phyloP scores from a whole-genome alignment of 2,797 vertebrate species.

The Alcedo quadribrachys region DNA sequence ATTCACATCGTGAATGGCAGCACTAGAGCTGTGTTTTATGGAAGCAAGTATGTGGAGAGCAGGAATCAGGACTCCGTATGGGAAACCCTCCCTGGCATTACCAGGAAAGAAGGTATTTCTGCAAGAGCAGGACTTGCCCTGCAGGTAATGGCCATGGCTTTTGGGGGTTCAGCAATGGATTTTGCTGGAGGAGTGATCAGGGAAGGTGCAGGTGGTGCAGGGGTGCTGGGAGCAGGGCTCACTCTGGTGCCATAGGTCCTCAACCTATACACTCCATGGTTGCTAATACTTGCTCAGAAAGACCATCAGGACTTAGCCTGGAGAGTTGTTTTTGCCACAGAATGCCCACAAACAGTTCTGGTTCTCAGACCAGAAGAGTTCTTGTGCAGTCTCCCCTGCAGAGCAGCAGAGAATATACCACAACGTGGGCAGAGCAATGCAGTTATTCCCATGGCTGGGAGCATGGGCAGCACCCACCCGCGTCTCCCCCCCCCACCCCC shows the following conservation, averaged over 20 bases:
- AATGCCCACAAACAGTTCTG: background rate
- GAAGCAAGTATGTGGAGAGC: background rate
- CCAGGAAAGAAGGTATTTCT: background rate
- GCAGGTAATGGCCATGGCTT: rapidly evolving
- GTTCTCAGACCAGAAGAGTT: background rate
- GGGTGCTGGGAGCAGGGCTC: background rate
- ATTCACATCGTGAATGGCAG: background rate
- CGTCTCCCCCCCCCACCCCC: background rate
- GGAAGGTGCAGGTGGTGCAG: background rate
- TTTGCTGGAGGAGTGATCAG: background rate
- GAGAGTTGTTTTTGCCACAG: background rate
- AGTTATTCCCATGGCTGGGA: background rate
- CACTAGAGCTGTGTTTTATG: background rate
- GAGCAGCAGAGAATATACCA: background rate
- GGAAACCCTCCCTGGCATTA: background rate
- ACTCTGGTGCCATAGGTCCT: background rate
- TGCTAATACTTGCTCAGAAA: background rate
- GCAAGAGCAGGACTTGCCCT: background rate
- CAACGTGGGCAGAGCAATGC: rapidly evolving
- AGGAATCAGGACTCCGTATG: background rate
- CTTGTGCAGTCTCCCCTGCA: background rate
- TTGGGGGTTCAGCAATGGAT: background rate
- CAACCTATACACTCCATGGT: rapidly evolving
- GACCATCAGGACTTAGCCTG: no score
- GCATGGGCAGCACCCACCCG: background rate